phyloP scores from a whole-genome alignment of 1,140 invertebrate genomes.

The Thaumetopoea pityocampa region DNA sequence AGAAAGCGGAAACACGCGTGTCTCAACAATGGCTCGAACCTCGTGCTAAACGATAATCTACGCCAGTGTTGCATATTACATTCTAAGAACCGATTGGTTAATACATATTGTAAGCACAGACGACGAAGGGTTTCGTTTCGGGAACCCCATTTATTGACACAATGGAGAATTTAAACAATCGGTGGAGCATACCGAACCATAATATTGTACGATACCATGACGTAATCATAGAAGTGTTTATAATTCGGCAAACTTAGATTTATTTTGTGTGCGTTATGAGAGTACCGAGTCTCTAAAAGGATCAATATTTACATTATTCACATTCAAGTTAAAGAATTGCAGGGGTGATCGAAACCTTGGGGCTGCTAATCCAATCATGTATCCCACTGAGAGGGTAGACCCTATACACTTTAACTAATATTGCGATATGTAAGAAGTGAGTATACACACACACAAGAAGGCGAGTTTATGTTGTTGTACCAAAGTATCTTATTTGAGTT shows the following conservation, averaged over 20 bases:
- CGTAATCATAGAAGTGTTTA: too few species aligned
- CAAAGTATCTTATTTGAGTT: too few species aligned
- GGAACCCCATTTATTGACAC: conserved; percentile 14
- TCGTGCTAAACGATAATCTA: conserved; percentile 60
- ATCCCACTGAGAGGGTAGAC: conserved; percentile 23
- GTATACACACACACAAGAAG: too few species aligned
- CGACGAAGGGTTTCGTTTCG: conserved; percentile 10
- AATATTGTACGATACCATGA: too few species aligned
- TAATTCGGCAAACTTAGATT: too few species aligned
- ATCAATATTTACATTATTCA: too few species aligned
- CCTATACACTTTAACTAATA: background rate
- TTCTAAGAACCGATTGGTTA: conserved; percentile 48
- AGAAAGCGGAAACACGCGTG: conserved; percentile 72
- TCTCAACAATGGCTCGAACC: conserved; percentile 60
- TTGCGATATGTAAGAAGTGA: too few species aligned
- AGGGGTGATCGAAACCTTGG: conserved; percentile 22
- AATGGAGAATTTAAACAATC: conserved; percentile 14
- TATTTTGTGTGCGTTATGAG: too few species aligned
- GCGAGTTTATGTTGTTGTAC: too few species aligned
- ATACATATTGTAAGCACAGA: conserved; percentile 3
- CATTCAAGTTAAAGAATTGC: too few species aligned
- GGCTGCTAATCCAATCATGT: conserved; percentile 38
- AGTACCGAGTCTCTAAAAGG: background rate
- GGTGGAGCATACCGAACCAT: too few species aligned
- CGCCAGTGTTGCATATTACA: conserved; percentile 55